Evolutionary conservation across 2,113 vertebrate species (phyloP), one percentile per base, ranked within the genome.

Genomic region (Takifugu flavidus): DNA sequence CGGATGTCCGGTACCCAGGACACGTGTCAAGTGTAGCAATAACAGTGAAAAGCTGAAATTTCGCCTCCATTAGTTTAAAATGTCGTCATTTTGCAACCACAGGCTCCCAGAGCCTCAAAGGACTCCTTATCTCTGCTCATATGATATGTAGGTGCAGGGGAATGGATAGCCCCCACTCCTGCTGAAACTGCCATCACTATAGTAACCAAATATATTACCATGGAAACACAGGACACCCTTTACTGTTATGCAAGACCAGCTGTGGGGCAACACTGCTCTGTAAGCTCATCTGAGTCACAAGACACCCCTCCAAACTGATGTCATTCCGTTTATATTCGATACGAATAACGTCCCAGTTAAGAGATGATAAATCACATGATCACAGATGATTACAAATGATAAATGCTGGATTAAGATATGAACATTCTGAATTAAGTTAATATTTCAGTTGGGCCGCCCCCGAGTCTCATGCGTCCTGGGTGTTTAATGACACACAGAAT

Each of bases 201-300:
- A 82, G 90, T 83, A 90, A 91, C 87, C 63, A 69, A 83, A 70
- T 34, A 53, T 65, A 82, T 91, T 66, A 47, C 87, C 88, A 88
- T 89, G 85, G 89, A 87, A 89, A 92, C 89, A 34, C 42, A 46
- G 54, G 67, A 77, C 72, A 59, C 31, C 77, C 76, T 78, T 65
- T 31, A 53, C 46, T 2, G 66, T 91, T 91, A 88, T 73, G 78
- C 65, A 89, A 90, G 63, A 77, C 55, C 67, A 83, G 75, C 79
- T 80, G 78, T 47, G 53, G 63, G 79, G 66, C 49, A 49, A 59
- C 59, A 67, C 64, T 69, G 62, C 34, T 20, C 39, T 42, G 64
- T 64, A 53, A 65, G 59, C 44, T 55, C 15, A 46, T 53, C 52
- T 0, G 53, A 63, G 64, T 67, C 49, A 82, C 56, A 62, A 46